Evolutionary conservation across 2,797 vertebrate species (phyloP).

Genomic region (Anguilla anguilla): DNA sequence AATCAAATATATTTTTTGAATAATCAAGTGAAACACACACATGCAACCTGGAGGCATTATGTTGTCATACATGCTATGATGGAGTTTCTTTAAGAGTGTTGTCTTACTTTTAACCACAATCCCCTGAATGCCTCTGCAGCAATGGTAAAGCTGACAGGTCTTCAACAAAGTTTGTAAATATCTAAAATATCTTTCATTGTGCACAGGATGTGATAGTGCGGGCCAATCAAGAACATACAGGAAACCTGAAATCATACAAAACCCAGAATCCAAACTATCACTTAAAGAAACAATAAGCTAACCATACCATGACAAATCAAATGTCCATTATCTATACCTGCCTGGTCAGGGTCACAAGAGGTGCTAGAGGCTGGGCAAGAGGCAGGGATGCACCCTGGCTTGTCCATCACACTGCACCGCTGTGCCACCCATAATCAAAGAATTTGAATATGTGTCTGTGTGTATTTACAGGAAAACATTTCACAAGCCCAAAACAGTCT

Average conservation of each 20-base stretch:
- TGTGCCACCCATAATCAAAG: no score
- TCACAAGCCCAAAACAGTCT: constrained; percentile 19
- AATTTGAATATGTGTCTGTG: neutral
- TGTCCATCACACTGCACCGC: neutral
- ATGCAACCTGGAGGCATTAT: neutral
- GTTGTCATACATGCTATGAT: neutral
- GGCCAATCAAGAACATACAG: neutral
- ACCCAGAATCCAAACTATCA: neutral
- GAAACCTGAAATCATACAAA: neutral
- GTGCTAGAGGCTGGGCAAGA: no score
- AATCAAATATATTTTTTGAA: neutral
- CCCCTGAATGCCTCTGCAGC: neutral
- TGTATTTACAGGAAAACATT: constrained; percentile 34
- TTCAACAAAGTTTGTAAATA: neutral
- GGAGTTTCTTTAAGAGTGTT: neutral
- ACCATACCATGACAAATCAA: neutral
- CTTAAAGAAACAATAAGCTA: neutral
- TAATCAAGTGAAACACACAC: neutral
- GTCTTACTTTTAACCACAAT: neutral
- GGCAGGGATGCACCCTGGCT: no score
- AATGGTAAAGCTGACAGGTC: neutral
- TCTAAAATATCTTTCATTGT: neutral
- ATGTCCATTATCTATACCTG: neutral
- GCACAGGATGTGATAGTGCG: neutral
- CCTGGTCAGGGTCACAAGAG: no score